Evolutionary conservation across 2,797 vertebrate genomes (phyloP).

Genomic region (Clarias platycephalus): DNA sequence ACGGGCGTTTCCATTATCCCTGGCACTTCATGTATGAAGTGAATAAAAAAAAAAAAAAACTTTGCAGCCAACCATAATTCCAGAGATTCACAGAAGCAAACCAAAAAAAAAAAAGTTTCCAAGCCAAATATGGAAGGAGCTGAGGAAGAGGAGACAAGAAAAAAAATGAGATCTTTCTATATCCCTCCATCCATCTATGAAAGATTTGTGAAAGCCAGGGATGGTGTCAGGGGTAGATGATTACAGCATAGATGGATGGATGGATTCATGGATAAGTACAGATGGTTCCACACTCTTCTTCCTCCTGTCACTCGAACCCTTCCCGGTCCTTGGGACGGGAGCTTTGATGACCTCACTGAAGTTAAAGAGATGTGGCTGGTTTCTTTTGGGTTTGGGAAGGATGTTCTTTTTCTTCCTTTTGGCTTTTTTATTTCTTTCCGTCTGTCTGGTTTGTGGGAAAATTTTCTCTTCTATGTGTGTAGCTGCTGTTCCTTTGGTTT

Average conservation of each 20-base stretch:
- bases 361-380: constrained; percentile 68
- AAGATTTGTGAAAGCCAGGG: constrained; percentile 27
- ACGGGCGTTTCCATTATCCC: constrained; percentile 27
- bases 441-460: constrained; percentile 44
- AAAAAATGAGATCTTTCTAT: constrained; percentile 53
- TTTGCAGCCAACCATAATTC: constrained; percentile 50
- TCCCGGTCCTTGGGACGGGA: constrained; percentile 79
- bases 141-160: constrained; percentile 61
- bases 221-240: constrained; percentile 8
- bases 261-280: constrained; percentile 45
- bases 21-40: constrained; percentile 64
- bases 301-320: constrained; percentile 61
- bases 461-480: constrained; percentile 72
- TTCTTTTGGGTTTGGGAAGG: constrained; percentile 66
- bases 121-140: constrained; percentile 75
- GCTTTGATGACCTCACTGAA: constrained; percentile 82
- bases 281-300: constrained; percentile 57
- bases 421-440: constrained; percentile 65
- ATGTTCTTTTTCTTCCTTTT: constrained; percentile 43
- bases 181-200: constrained; percentile 40
- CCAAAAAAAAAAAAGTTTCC: constrained; percentile 70
- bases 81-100: constrained; percentile 77
- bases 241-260: constrained; percentile 38
- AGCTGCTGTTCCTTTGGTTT: constrained; percentile 73
- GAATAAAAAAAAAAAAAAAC: constrained; percentile 53